These are phyloP conservation scores for Altica lythri DNA, from an alignment of 2,888 invertebrate genomes.

Conservation along the genomic window DNA sequence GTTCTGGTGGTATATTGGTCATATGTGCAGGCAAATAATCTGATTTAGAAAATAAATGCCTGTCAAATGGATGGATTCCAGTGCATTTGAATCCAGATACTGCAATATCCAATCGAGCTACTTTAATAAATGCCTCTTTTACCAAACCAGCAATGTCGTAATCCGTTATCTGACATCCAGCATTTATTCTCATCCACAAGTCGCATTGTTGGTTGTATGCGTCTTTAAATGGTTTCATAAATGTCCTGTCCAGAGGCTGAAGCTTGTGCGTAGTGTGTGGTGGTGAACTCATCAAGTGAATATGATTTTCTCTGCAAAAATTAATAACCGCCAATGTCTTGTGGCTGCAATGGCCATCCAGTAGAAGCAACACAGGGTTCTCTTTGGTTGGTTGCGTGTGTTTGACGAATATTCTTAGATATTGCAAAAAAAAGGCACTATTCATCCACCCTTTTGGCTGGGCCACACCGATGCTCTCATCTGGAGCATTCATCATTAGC, in stretches of 20 bases:
- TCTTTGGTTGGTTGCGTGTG: not conserved
- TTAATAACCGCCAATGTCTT: not conserved
- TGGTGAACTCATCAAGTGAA: conserved; percentile 4
- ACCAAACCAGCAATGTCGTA: conserved; percentile 5
- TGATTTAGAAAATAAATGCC: too few relatives aligned
- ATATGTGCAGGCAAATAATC: not conserved
- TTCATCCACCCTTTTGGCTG: not conserved
- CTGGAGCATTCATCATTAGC: not conserved
- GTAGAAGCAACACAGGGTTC: not conserved
- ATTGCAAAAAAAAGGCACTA: not conserved
- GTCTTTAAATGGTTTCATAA: not conserved
- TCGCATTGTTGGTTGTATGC: not conserved
- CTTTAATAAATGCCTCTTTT: not conserved
- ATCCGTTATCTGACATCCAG: not conserved
- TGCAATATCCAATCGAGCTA: not conserved
- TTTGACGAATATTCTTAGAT: not conserved
- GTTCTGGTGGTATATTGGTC: not conserved
- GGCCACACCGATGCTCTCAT: not conserved
- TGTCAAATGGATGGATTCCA: too few relatives aligned
- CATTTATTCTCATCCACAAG: not conserved
- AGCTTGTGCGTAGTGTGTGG: conserved; percentile 4
- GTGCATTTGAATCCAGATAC: too few relatives aligned
- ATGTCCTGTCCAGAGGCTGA: not conserved
- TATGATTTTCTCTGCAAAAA: not conserved
- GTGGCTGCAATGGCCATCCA: not conserved